phyloP scores from a whole-genome alignment of 2,797 vertebrate species.

The Peromyscus attwateri region DNA sequence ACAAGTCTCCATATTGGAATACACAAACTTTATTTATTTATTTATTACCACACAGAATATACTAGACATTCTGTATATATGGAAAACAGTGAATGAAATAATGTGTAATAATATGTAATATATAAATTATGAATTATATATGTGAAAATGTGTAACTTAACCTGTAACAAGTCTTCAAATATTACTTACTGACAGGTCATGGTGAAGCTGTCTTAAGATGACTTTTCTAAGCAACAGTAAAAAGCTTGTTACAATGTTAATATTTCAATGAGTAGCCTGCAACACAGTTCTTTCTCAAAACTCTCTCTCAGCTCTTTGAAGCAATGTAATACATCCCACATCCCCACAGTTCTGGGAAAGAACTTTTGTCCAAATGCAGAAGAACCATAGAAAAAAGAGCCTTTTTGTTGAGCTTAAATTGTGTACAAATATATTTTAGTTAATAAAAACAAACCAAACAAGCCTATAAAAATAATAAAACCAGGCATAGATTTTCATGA shows the following conservation, averaged over 20 bases:
- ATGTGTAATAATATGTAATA: neutral
- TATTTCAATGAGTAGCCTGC: neutral
- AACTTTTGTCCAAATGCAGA: neutral
- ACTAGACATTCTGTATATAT: neutral
- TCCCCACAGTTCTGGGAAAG: neutral
- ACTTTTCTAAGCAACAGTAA: neutral
- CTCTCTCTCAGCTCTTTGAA: neutral
- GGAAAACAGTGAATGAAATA: neutral
- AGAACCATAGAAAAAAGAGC: neutral
- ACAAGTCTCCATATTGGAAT: neutral
- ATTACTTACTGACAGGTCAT: neutral
- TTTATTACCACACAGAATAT: neutral
- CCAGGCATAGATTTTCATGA: neutral
- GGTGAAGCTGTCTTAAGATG: neutral
- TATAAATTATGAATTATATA: neutral
- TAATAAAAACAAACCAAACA: neutral
- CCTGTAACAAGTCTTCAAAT: neutral
- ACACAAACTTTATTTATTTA: neutral
- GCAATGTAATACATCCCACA: accelerated
- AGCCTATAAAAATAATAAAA: neutral
- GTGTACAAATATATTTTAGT: neutral
- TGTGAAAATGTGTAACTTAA: neutral
- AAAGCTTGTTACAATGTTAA: neutral
- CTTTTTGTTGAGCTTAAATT: neutral
- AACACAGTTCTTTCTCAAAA: neutral